Conservation (phyloP, 2,113 vertebrate species). For the Eretmochelys imbricata region DNA sequence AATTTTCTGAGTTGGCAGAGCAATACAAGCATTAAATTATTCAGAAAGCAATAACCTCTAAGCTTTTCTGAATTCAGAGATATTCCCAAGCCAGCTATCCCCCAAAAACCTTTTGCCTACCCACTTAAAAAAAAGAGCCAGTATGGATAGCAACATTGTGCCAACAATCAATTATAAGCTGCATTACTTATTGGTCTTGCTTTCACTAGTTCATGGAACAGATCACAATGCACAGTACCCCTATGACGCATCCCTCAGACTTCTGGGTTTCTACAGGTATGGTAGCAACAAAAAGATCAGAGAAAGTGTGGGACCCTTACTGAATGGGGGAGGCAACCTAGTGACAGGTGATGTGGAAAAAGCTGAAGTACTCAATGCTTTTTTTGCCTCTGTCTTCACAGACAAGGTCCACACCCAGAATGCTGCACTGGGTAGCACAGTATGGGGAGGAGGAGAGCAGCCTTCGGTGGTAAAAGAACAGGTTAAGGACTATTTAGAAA, state of each 20-base stretch:
- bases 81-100: slow-evolving; percentile 46
- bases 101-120: neutral
- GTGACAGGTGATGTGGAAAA: too few relatives aligned
- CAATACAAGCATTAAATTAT: slow-evolving; percentile 69
- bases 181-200: neutral
- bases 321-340: too few relatives aligned
- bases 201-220: neutral
- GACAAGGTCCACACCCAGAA: too few relatives aligned
- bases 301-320: too few relatives aligned
- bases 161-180: neutral
- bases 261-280: neutral
- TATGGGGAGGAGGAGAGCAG: too few relatives aligned
- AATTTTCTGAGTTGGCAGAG: slow-evolving; percentile 81
- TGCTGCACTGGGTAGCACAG: too few relatives aligned
- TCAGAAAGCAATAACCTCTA: slow-evolving; percentile 67
- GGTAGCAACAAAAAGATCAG: too few relatives aligned
- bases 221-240: too few relatives aligned
- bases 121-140: neutral
- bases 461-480: too few relatives aligned
- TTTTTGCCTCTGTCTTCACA: too few relatives aligned
- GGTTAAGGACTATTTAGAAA: too few relatives aligned
- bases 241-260: neutral
- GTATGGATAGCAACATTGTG: neutral
- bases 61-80: slow-evolving; percentile 43
- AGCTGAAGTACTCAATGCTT: too few relatives aligned